Percentiles rank a stretch among this genome's conserved stretches.
These are phyloP conservation scores for Drosophila melanogaster DNA, from an alignment of 1,140 invertebrate genomes.

Conservation along the genomic window DNA sequence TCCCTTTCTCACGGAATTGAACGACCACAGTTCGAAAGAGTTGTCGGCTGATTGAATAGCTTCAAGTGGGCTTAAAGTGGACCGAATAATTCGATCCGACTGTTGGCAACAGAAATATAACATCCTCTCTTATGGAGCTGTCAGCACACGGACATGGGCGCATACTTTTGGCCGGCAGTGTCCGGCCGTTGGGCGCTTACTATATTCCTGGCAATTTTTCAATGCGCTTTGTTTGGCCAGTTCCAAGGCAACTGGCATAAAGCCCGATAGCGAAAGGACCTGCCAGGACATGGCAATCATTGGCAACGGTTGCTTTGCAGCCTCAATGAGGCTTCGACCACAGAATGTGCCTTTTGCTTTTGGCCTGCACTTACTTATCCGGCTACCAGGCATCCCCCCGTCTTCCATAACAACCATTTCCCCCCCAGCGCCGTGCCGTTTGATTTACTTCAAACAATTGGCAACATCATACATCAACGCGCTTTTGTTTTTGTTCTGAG, in stretches of 20 bases:
- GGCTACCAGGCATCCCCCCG: conserved; percentile 18
- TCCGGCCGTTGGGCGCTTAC: conserved; percentile 47
- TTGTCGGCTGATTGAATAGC: conserved; percentile 70
- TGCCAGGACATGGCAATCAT: conserved; percentile 53
- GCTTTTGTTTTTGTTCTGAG: conserved; percentile 49
- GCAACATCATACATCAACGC: conserved; percentile 83
- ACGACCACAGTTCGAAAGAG: conserved; percentile 59
- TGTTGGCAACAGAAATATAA: conserved; percentile 61
- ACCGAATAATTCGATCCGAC: neutral
- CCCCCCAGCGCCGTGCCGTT: conserved; percentile 50
- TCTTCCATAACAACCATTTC: conserved; percentile 4
- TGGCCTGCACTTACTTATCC: conserved; percentile 54
- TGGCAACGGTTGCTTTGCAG: conserved; percentile 53
- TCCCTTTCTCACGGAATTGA: conserved; percentile 31
- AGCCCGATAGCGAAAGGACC: conserved; percentile 32
- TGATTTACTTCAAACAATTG: conserved; percentile 83
- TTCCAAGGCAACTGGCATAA: conserved; percentile 38
- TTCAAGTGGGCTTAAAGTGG: conserved; percentile 29
- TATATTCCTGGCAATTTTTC: conserved; percentile 77
- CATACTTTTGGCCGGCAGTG: conserved; percentile 41
- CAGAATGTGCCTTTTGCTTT: conserved; percentile 64
- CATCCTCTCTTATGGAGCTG: conserved; percentile 46
- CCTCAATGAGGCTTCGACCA: conserved; percentile 44
- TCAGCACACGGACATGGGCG: conserved; percentile 48
- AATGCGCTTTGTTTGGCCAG: conserved; percentile 70